Conservation (phyloP, 2,888 invertebrate species). For the Torymus aiolomorphi region DNA sequence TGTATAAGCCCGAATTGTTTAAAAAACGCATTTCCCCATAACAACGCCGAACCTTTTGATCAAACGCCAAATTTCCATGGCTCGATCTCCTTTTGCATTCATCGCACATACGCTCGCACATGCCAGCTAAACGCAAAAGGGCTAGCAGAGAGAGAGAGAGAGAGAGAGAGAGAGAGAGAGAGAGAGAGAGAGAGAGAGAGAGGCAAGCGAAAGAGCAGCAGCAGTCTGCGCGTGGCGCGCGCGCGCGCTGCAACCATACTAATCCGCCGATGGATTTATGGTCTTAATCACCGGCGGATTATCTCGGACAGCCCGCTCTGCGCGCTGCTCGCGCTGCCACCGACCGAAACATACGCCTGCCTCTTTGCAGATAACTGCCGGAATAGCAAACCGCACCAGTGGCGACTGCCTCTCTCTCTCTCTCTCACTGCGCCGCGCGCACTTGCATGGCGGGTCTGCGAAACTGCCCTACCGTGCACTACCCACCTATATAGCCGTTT, state of each 20-base stretch:
- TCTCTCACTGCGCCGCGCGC: not conserved
- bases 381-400: conserved; percentile 59
- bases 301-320: conserved; percentile 75
- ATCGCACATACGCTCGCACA: not conserved
- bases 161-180: conserved; percentile 8
- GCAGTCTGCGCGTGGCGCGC: conserved; percentile 11
- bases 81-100: conserved; percentile 42
- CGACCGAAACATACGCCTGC: conserved; percentile 74
- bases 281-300: conserved; percentile 82
- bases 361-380: conserved; percentile 74
- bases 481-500: not conserved
- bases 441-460: too few species aligned
- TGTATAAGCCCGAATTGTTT: too few species aligned
- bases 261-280: conserved; percentile 79
- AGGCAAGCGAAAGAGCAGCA: too few species aligned
- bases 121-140: conserved; percentile 13
- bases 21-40: too few species aligned
- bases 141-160: not conserved
- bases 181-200: conserved; percentile 10
- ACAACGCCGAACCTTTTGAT: conserved; percentile 3
- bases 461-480: too few species aligned
- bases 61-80: conserved; percentile 49
- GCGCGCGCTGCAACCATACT: conserved; percentile 71
- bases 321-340: conserved; percentile 64
- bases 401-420: conserved; percentile 52